These are phyloP conservation scores for Cathartes aura DNA, from an alignment of 2,113 vertebrate species.

Conservation along the genomic window DNA sequence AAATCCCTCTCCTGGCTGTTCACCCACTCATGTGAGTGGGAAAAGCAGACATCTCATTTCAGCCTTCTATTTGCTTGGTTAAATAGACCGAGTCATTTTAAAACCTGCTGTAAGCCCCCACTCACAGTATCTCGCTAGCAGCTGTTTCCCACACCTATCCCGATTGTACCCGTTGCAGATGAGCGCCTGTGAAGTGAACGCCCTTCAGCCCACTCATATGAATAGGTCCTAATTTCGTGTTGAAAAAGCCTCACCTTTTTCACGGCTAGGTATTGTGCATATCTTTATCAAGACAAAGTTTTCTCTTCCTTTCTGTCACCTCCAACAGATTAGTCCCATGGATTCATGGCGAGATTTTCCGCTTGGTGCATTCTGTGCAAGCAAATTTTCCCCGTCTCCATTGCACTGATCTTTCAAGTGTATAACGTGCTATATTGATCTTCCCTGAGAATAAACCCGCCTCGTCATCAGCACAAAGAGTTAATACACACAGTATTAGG, in stretches of 20 bases:
- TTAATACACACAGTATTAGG: fast-evolving
- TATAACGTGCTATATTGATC: fast-evolving
- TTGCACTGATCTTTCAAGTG: not conserved
- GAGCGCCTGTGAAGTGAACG: not conserved
- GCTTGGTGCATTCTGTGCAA: fast-evolving
- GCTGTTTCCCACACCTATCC: not conserved
- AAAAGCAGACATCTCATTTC: not conserved
- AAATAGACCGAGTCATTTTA: not conserved
- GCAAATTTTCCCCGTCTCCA: not conserved
- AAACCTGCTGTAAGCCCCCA: not conserved
- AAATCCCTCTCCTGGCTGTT: not conserved
- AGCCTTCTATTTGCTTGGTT: not conserved
- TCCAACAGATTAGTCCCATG: fast-evolving
- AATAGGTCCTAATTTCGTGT: not conserved
- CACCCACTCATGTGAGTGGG: not conserved
- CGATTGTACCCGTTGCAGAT: fast-evolving
- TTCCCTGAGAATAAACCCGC: not conserved
- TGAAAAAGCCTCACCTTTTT: not conserved
- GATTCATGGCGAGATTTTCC: fast-evolving
- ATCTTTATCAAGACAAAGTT: not conserved
- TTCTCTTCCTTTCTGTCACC: not conserved
- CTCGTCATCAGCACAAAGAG: not conserved
- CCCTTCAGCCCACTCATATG: not conserved
- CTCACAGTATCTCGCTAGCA: not conserved
- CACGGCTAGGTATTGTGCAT: fast-evolving